Percentiles rank a stretch among this genome's conserved stretches.
Evolutionary conservation across 2,113 vertebrate genomes (phyloP).

Genomic region (Ginglymostoma cirratum): DNA sequence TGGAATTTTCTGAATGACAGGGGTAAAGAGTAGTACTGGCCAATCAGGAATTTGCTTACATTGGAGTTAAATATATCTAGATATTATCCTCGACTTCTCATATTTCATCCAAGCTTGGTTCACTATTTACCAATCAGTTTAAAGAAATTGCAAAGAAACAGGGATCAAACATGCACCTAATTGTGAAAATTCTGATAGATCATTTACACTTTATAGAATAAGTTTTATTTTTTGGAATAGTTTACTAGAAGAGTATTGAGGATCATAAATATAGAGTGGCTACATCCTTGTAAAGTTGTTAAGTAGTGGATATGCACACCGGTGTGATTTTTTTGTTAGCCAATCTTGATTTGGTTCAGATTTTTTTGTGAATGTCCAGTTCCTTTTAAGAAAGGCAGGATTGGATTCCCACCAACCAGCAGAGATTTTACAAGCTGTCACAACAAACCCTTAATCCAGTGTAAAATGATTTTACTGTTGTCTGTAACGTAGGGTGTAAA

Average conservation of each 20-base stretch:
- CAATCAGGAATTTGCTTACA: constrained; percentile 44
- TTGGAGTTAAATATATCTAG: constrained; percentile 50
- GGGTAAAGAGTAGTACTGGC: constrained; percentile 43
- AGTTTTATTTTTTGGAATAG: background rate
- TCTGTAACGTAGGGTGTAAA: constrained; percentile 41
- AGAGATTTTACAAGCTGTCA: constrained; percentile 39
- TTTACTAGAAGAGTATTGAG: background rate
- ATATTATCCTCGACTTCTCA: constrained; percentile 49
- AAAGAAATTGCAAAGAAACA: background rate
- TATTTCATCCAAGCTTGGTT: constrained; percentile 42
- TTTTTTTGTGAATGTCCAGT: background rate
- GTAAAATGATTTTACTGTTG: constrained; percentile 45
- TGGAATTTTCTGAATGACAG: constrained; percentile 41
- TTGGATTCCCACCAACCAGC: constrained; percentile 42
- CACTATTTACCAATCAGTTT: constrained; percentile 16
- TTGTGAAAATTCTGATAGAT: background rate
- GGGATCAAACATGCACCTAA: background rate
- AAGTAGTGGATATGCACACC: background rate
- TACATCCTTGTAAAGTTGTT: background rate
- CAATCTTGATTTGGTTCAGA: background rate
- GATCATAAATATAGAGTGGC: background rate
- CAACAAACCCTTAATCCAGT: constrained; percentile 40
- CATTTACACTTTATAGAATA: background rate
- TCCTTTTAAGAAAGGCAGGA: background rate
- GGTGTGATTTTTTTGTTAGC: background rate